Evolutionary conservation across 2,113 vertebrate species (phyloP), one percentile per base, ranked within the genome.

Genomic region (Thryonomys swinderianus): DNA sequence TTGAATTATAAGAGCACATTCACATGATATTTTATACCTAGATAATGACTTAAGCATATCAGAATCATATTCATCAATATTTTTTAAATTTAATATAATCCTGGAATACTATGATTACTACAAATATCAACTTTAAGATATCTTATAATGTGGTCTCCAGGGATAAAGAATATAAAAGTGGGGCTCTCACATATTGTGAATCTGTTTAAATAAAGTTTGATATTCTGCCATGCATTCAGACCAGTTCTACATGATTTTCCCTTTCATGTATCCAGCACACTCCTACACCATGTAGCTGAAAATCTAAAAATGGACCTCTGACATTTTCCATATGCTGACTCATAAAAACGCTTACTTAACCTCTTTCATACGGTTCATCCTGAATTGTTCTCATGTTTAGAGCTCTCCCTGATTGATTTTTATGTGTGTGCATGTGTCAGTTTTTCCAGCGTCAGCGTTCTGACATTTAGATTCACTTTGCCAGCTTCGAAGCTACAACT

Each of bases 251-350:
- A 61, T 61, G 66, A 92, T 93, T 71, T n/a, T n/a, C n/a, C 25
- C 61, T 90, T 90, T 83, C 76, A 66, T 95, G 76, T 90, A 14
- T 66, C 71, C 76, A 85, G 59, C 45, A 87, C 13, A 97, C 93
- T 85, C 88, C 88, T 80, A 95, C 90, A 87, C 45, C 37, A 78
- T 64, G 64, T 87, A 88, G 84, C 85, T 96, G 71, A 88, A 85
- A 81, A 92, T 92, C 96, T 95, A 97, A 96, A 97, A 97, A 51
- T 81, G 81, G 71, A 90, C 69, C 55, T 71, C 34, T 94, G 95
- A 93, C 90, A 96, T 95, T 95, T 97, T 95, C 87, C 85, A 71
- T 78, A 53, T 48, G 82, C 92, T 95, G 93, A 96, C 64, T 96
- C 78, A 92, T 93, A 48, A 93, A 95, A 78, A 51, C 45, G 80